A percentile compares a stretch with the other conserved stretches of the same genome.
phyloP scores from a whole-genome alignment of 2,113 vertebrate species.

The Nibea albiflora region DNA sequence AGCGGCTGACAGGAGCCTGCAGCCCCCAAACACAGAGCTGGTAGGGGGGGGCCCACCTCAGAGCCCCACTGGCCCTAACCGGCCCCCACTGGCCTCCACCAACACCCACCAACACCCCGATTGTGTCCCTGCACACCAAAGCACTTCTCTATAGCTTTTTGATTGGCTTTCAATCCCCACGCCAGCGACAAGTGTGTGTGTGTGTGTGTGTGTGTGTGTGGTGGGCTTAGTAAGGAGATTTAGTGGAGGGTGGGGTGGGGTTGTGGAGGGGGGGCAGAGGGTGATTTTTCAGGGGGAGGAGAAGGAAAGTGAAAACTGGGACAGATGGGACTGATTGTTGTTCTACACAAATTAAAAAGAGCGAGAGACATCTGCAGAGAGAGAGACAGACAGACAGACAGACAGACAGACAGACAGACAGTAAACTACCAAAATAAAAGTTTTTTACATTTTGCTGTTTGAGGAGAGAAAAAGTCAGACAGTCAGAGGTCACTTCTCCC shows the following conservation, averaged over 20 bases:
- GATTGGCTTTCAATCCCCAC: conserved; percentile 99
- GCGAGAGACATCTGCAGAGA: conserved; percentile 95
- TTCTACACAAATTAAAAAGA: conserved; percentile 95
- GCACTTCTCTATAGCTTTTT: conserved; percentile 99
- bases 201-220: conserved; percentile 69
- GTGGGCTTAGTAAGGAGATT: conserved; percentile 82
- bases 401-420: no score
- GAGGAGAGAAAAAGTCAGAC: no score
- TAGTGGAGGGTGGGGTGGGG: conserved; percentile 56
- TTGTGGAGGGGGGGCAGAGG: conserved; percentile 68
- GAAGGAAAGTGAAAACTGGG: conserved; percentile 91
- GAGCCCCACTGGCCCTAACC: conserved; percentile 67
- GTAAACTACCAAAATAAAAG: no score
- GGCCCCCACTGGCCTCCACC: background rate
- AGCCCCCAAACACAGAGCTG: conserved; percentile 83
- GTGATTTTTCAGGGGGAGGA: conserved; percentile 74
- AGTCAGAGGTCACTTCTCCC: no score
- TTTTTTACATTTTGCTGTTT: no score
- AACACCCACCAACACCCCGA: conserved; percentile 77
- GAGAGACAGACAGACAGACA: background rate
- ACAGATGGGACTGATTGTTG: conserved; percentile 99
- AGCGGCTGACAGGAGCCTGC: conserved; percentile 74
- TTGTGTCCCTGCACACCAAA: conserved; percentile 93
- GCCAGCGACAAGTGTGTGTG: conserved; percentile 86
- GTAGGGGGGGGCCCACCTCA: conserved; percentile 91